phyloP scores from a whole-genome alignment of 2,113 vertebrate genomes.

The Sceloporus tristichus region DNA sequence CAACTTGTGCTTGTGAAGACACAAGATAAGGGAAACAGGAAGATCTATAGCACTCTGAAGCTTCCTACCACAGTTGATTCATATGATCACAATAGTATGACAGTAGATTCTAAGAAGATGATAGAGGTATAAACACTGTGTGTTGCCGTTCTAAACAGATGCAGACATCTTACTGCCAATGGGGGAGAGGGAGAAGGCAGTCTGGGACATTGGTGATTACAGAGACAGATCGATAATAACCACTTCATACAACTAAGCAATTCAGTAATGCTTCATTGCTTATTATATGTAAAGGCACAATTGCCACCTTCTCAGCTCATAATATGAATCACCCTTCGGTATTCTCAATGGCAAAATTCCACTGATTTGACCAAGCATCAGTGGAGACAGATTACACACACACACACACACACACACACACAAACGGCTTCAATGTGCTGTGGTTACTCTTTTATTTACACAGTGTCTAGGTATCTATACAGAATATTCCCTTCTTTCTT shows the following conservation, averaged over 20 bases:
- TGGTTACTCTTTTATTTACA: not conserved
- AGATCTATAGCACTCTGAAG: not conserved
- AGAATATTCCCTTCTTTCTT: not conserved
- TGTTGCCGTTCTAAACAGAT: not conserved
- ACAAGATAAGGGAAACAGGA: not conserved
- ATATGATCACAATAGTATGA: not conserved
- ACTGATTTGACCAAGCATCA: not conserved
- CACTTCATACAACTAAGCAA: constrained; percentile 10
- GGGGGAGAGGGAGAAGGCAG: not conserved
- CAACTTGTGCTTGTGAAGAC: not conserved
- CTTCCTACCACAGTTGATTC: not conserved
- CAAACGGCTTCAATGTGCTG: not conserved
- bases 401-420: not conserved
- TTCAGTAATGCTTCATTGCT: constrained; percentile 7
- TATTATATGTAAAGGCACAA: constrained; percentile 17
- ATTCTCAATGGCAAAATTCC: not conserved
- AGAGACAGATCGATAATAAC: constrained; percentile 15
- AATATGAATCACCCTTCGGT: not conserved
- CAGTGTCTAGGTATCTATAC: not conserved
- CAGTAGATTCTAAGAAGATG: not conserved
- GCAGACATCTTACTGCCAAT: not conserved
- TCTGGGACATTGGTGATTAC: not conserved
- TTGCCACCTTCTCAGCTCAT: not conserved
- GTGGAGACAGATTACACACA: not conserved
- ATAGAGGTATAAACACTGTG: not conserved